Percentiles rank a stretch among this genome's conserved stretches.
phyloP scores from a whole-genome alignment of 2,113 vertebrate species.

The Solea senegalensis region DNA sequence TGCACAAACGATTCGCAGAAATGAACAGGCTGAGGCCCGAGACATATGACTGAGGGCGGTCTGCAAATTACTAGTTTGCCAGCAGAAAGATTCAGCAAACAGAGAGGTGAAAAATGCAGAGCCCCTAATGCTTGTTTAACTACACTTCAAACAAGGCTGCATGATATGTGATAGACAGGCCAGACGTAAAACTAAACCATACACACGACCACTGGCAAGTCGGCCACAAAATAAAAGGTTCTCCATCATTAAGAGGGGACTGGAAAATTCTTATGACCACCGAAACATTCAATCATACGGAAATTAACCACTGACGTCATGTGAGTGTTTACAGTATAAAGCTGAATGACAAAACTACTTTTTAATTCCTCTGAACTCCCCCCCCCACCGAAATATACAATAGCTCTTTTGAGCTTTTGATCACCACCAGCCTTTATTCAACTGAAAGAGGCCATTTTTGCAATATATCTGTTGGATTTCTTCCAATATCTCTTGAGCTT shows the following conservation, averaged over 20 bases:
- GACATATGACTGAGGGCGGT: slow-evolving; percentile 41
- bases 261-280: slow-evolving; percentile 38
- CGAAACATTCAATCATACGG: slow-evolving; percentile 3
- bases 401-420: not conserved
- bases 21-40: slow-evolving; percentile 17
- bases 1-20: slow-evolving; percentile 24
- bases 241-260: not conserved
- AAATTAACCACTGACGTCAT: slow-evolving; percentile 30
- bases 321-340: slow-evolving; percentile 23
- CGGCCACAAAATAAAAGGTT: slow-evolving; percentile 47
- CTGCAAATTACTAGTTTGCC: slow-evolving; percentile 55
- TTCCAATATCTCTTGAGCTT: no score
- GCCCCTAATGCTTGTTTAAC: slow-evolving; percentile 37
- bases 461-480: no score
- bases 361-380: not conserved
- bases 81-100: slow-evolving; percentile 36
- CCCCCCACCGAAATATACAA: no score
- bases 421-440: slow-evolving; percentile 4
- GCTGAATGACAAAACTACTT: slow-evolving; percentile 4
- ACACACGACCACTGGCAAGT: slow-evolving; percentile 11
- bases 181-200: slow-evolving; percentile 23
- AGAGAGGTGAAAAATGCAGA: slow-evolving; percentile 48
- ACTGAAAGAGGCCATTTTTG: not conserved
- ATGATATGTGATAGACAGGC: slow-evolving; percentile 12
- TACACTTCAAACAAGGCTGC: slow-evolving; percentile 42